Percentiles rank a stretch among this genome's conserved stretches.
phyloP scores from a whole-genome alignment of 1,140 invertebrate species.

The Temnothorax nylanderi region DNA sequence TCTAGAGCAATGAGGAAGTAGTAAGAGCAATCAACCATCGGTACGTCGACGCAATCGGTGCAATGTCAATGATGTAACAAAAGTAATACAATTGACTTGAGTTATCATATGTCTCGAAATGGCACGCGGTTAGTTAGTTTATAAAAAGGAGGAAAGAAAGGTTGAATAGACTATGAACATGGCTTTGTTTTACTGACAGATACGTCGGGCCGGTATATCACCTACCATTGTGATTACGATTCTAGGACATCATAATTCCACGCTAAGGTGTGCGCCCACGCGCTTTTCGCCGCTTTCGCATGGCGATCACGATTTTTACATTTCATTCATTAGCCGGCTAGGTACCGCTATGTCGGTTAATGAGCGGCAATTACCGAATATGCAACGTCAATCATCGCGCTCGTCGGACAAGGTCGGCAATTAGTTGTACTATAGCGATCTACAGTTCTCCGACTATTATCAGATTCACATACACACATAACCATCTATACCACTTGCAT shows the following conservation, averaged over 20 bases:
- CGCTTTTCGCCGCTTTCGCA: not conserved
- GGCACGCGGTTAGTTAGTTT: constrained; percentile 5
- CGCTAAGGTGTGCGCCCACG: constrained; percentile 30
- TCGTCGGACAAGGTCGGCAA: constrained; percentile 20
- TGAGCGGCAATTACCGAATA: constrained; percentile 29
- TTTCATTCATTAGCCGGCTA: constrained; percentile 13
- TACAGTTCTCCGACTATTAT: not conserved
- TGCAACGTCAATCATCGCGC: constrained; percentile 13
- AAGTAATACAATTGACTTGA: not conserved
- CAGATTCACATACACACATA: not conserved
- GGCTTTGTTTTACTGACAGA: constrained; percentile 25
- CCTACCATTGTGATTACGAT: constrained; percentile 42
- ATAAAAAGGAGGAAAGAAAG: not conserved
- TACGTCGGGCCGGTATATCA: not conserved
- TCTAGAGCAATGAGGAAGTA: not conserved
- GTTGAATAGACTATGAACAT: not conserved
- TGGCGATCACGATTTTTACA: constrained; percentile 16
- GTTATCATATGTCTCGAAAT: not conserved
- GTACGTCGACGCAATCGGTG: not conserved
- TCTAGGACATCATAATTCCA: constrained; percentile 38
- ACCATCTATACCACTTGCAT: not conserved
- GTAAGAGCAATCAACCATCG: constrained; percentile 19
- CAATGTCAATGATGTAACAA: not conserved
- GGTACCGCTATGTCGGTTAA: constrained; percentile 20
- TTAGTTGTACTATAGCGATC: constrained; percentile 2